A percentile compares a stretch with the other conserved stretches of the same genome.
Evolutionary conservation across 1,140 invertebrate species (phyloP).

Genomic region (Leucophenga varia): DNA sequence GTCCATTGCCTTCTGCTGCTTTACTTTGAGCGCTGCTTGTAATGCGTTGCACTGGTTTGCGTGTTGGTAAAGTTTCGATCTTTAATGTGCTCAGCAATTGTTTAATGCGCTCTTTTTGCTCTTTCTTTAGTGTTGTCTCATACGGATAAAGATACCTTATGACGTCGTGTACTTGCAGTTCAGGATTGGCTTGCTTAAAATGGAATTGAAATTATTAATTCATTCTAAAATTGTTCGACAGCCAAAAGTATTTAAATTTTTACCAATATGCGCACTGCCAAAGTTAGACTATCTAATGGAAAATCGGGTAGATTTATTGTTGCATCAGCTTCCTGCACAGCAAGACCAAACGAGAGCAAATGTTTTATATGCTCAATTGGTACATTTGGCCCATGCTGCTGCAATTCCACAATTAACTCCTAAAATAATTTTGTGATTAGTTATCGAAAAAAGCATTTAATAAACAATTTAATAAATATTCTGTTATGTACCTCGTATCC

Average conservation of each 20-base stretch:
- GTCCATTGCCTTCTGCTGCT: constrained; percentile 41
- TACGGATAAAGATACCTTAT: constrained; percentile 83
- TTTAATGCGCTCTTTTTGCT: constrained; percentile 70
- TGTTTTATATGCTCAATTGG: constrained; percentile 64
- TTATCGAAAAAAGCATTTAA: too few relatives aligned
- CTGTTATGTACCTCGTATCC: constrained; percentile 67
- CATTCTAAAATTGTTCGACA: background rate
- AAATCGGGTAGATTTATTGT: constrained; percentile 80
- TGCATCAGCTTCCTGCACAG: constrained; percentile 70
- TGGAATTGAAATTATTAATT: background rate
- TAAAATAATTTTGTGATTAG: too few relatives aligned
- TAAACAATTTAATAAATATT: too few relatives aligned
- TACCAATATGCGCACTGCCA: constrained; percentile 74
- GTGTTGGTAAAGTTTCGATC: constrained; percentile 41
- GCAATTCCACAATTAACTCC: constrained; percentile 64
- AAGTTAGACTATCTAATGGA: constrained; percentile 79
- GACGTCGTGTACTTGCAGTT: constrained; percentile 65
- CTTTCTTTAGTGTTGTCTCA: constrained; percentile 71
- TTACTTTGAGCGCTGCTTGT: constrained; percentile 24
- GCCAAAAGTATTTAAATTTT: constrained; percentile 59
- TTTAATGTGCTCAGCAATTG: constrained; percentile 67
- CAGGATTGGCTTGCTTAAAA: constrained; percentile 57
- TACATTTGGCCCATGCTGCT: constrained; percentile 61
- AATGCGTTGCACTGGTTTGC: constrained; percentile 23
- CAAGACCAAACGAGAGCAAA: constrained; percentile 74